Percentiles rank a stretch among this genome's conserved stretches.
phyloP scores from a whole-genome alignment of 2,888 invertebrate species.

The Notodonta dromedarius region DNA sequence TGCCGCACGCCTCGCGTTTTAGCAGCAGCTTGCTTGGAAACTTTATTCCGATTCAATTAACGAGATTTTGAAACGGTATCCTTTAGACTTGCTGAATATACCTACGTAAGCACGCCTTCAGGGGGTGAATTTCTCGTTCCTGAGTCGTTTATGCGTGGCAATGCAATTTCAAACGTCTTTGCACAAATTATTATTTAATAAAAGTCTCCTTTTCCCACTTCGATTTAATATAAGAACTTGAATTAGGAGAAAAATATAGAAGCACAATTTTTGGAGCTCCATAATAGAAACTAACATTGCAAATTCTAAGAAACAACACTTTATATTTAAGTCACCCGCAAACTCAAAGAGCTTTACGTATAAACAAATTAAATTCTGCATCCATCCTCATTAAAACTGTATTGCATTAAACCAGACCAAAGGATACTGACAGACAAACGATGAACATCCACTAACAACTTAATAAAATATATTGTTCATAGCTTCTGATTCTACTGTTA shows the following conservation, averaged over 20 bases:
- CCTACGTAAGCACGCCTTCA: too few species aligned
- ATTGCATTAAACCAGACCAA: slow-evolving; percentile 30
- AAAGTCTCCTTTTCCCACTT: too few species aligned
- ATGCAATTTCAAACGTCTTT: too few species aligned
- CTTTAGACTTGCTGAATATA: neutral
- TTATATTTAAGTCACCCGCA: slow-evolving; percentile 10
- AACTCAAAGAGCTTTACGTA: slow-evolving; percentile 25
- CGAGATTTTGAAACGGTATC: neutral
- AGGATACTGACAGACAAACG: slow-evolving; percentile 40
- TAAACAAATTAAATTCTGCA: slow-evolving; percentile 28
- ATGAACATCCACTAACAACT: slow-evolving; percentile 32
- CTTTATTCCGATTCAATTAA: slow-evolving; percentile 27
- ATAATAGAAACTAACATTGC: neutral
- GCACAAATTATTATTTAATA: too few species aligned
- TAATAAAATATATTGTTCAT: slow-evolving; percentile 3
- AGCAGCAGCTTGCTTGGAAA: slow-evolving; percentile 25
- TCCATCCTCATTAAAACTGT: slow-evolving; percentile 51
- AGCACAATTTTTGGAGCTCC: neutral
- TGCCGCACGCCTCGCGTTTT: slow-evolving; percentile 29
- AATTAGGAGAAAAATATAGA: neutral
- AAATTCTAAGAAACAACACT: slow-evolving; percentile 10
- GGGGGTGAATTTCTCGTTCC: too few species aligned
- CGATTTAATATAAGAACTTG: too few species aligned
- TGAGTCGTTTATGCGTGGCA: too few species aligned
- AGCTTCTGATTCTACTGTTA: slow-evolving; percentile 1